Evolutionary conservation across 2,888 invertebrate genomes (phyloP), one percentile per base, ranked within the genome.

Genomic region (Blastobasis adustella): DNA sequence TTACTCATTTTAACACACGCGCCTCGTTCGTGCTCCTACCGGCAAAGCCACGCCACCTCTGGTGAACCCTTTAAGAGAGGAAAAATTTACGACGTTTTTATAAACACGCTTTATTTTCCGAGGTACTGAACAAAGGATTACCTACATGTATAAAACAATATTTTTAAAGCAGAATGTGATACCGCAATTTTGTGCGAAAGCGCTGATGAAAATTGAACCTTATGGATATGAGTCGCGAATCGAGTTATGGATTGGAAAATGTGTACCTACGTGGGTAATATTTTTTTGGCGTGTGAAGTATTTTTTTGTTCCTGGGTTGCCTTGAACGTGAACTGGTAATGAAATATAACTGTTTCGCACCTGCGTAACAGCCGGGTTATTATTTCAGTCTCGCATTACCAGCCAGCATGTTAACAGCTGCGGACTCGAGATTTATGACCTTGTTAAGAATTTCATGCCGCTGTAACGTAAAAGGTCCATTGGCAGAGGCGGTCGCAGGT

Each of bases 1-100:
- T 67, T 66, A 61, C 61, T 60, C 63, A 62, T 66, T 66, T 62
- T 65, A 66, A 23, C 23, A 23, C 23, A 23, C 23, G 23, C 23
- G 23, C 23, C 23, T 23, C 23, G 23, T 23, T 23, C 23, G 23
- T 23, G 23, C 23, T 23, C 23, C 23, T 23, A 23, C 23, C 23
- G 23, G 23, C 23, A 3, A 23, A 23, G 23, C 23, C 23, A 23
- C 23, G 23, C 23, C 23, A 23, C 23, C 23, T 23, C 23, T 36
- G 38, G 42, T 48, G 42, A 47, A 51, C 48, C 52, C 57, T 54
- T 52, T 49, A 54, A 51, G 47, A 46, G 23, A 36, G 46, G 57
- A 56, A 58, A 52, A 54, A 55, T 57, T 54, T 50, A 55, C 52
- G 50, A 55, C 36, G 54, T 46, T 48, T 42, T 51, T 49, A 52